Percentiles rank a stretch among this genome's conserved stretches.
These are phyloP conservation scores for Papilio helenus DNA, from an alignment of 1,140 invertebrate genomes.

Conservation along the genomic window DNA sequence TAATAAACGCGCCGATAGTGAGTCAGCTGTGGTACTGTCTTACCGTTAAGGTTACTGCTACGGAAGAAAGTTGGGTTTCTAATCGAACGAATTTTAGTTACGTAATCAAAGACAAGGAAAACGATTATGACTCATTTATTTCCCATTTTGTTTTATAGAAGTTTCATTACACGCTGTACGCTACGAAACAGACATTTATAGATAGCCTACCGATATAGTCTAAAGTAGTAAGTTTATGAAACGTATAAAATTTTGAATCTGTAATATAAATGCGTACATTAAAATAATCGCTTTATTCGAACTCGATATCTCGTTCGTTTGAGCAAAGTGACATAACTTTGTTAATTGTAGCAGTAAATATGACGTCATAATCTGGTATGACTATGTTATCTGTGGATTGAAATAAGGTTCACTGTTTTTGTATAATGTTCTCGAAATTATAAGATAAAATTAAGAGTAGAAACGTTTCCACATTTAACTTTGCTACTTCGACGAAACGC, in stretches of 20 bases:
- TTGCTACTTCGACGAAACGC: neutral
- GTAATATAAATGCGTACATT: neutral
- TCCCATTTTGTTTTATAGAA: neutral
- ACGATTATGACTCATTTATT: neutral
- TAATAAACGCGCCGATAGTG: conserved; percentile 24
- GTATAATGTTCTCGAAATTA: neutral
- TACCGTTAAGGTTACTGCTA: conserved; percentile 20
- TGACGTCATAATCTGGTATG: conserved; percentile 10
- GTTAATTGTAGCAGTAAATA: neutral
- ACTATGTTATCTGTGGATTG: conserved; percentile 1
- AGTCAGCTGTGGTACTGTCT: neutral
- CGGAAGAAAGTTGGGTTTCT: conserved; percentile 16
- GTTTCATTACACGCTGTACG: neutral
- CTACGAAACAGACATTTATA: too few relatives aligned
- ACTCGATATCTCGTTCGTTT: neutral
- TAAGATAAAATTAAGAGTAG: conserved; percentile 2
- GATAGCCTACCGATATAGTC: too few relatives aligned
- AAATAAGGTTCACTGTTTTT: neutral
- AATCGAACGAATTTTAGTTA: conserved; percentile 2
- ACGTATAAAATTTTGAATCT: neutral
- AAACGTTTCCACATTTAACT: neutral
- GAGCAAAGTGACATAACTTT: neutral
- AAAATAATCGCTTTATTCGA: neutral
- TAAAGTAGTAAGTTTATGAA: too few relatives aligned
- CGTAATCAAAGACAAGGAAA: conserved; percentile 14